Conservation (phyloP, 2,888 invertebrate species). For the Anagyrus pseudococci region DNA sequence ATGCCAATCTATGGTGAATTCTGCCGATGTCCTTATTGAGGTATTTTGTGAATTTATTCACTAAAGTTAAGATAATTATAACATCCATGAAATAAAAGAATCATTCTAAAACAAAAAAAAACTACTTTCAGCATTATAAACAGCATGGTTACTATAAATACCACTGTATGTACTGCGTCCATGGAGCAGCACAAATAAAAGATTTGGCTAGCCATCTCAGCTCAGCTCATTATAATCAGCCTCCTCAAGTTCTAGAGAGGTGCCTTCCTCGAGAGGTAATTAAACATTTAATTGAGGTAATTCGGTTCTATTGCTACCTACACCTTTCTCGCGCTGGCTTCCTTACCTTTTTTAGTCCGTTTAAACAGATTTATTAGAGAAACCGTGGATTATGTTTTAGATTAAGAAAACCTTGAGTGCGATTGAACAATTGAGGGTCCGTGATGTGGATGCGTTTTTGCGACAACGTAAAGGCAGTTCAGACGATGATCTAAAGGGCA, state of each 20-base stretch:
- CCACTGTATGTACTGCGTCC: conserved; percentile 65
- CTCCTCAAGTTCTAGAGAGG: conserved; percentile 56
- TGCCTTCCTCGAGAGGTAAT: conserved; percentile 50
- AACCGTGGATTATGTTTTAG: no score
- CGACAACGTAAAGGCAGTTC: conserved; percentile 17
- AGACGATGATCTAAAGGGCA: conserved; percentile 10
- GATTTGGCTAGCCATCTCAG: conserved; percentile 64
- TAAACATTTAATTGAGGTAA: neutral
- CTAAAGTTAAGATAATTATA: neutral
- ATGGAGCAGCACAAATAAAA: conserved; percentile 55
- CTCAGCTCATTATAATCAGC: conserved; percentile 58
- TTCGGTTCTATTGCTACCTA: neutral
- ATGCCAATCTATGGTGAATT: conserved; percentile 48
- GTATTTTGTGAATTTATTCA: conserved; percentile 41
- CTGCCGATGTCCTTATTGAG: conserved; percentile 47
- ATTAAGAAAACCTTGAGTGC: conserved; percentile 47
- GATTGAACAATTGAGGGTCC: conserved; percentile 51
- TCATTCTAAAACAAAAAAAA: neutral
- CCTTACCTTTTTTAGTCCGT: neutral
- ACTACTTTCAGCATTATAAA: conserved; percentile 58
- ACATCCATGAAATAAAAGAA: neutral
- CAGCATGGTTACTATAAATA: conserved; percentile 60
- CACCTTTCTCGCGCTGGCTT: neutral
- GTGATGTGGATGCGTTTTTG: conserved; percentile 48
- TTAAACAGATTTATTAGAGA: conserved; percentile 2